A percentile compares a stretch with the other conserved stretches of the same genome.
phyloP scores from a whole-genome alignment of 2,888 invertebrate species.

The Ypsolopha scabrella region DNA sequence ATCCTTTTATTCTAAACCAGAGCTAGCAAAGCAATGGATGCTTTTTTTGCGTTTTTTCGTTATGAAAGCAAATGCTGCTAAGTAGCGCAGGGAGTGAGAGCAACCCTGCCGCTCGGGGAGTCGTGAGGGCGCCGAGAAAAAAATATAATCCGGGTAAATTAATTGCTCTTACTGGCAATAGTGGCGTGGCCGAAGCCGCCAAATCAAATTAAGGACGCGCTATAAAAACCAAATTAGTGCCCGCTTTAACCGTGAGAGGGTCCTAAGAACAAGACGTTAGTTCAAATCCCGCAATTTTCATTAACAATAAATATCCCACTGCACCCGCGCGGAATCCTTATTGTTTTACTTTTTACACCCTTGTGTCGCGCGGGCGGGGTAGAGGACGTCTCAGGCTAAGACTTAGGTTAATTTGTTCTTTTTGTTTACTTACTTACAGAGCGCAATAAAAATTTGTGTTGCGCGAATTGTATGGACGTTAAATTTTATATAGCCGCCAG shows the following conservation, averaged over 20 bases:
- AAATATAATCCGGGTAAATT: constrained; percentile 71
- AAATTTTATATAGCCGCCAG: constrained; percentile 65
- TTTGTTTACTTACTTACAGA: constrained; percentile 64
- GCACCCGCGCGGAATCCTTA: constrained; percentile 66
- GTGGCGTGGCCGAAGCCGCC: constrained; percentile 65
- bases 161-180: constrained; percentile 68
- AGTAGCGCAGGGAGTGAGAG: constrained; percentile 14
- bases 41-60: neutral
- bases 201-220: constrained; percentile 71
- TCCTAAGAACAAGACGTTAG: constrained; percentile 72
- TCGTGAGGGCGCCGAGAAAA: constrained; percentile 31
- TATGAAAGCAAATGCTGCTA: neutral
- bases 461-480: constrained; percentile 68
- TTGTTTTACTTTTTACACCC: constrained; percentile 71
- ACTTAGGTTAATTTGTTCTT: constrained; percentile 61
- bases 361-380: constrained; percentile 60
- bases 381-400: constrained; percentile 50
- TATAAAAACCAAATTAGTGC: constrained; percentile 73
- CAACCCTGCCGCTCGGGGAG: constrained; percentile 25
- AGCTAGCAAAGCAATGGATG: neutral
- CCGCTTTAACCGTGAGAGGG: constrained; percentile 70
- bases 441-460: constrained; percentile 68
- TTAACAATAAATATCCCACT: constrained; percentile 71
- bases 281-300: constrained; percentile 71
- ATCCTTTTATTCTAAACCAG: neutral